Percentiles rank a stretch among this genome's conserved stretches.
These are phyloP conservation scores for Bellardia pandia DNA, from an alignment of 2,888 invertebrate species.

Conservation along the genomic window DNA sequence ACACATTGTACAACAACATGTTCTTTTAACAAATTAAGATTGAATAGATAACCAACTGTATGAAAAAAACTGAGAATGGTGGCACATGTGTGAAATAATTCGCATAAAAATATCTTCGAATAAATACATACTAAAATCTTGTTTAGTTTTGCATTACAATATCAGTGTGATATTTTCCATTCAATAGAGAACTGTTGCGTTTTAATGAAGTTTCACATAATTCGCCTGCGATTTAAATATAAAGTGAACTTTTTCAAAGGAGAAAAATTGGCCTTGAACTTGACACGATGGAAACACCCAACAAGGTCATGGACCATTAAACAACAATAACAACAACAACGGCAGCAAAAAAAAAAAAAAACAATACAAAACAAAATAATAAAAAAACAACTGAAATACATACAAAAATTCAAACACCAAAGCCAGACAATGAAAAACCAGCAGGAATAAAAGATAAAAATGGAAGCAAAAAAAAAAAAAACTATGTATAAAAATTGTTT, in stretches of 20 bases:
- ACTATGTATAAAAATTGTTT: constrained; percentile 19
- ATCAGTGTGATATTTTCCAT: background rate
- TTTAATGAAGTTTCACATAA: constrained; percentile 44
- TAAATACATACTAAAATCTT: background rate
- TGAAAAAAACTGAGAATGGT: too few relatives aligned
- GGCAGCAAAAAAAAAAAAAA: constrained; percentile 57
- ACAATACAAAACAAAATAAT: constrained; percentile 56
- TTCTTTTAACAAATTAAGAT: too few relatives aligned
- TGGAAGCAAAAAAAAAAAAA: constrained; percentile 36
- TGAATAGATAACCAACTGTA: too few relatives aligned
- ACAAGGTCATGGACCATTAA: constrained; percentile 75
- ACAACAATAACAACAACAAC: constrained; percentile 65
- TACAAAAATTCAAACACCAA: constrained; percentile 19
- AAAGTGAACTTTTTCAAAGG: constrained; percentile 58
- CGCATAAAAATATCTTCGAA: background rate
- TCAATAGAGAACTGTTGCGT: constrained; percentile 15
- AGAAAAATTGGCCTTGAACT: constrained; percentile 76
- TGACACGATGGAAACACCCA: constrained; percentile 72
- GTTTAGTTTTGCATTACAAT: constrained; percentile 7
- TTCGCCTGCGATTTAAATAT: constrained; percentile 62
- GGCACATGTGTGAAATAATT: too few relatives aligned
- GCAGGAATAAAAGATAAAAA: constrained; percentile 63
- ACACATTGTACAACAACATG: too few relatives aligned
- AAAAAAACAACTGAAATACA: constrained; percentile 46
- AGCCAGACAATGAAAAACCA: constrained; percentile 60